These are phyloP conservation scores for Malurus cyaneus DNA, from an alignment of 2,113 vertebrate genomes.

Conservation along the genomic window DNA sequence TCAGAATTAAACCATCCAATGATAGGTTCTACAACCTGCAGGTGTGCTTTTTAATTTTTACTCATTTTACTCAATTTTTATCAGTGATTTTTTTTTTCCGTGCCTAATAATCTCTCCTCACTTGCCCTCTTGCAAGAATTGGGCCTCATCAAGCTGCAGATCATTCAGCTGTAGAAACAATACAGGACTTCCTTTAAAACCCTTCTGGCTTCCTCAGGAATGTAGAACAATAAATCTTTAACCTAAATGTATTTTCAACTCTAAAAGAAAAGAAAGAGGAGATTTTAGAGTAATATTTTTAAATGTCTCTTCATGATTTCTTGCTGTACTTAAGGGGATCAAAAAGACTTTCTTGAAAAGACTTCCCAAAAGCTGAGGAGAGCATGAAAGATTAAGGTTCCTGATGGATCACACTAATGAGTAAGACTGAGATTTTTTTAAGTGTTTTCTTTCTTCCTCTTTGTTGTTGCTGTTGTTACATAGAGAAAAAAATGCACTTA, in stretches of 20 bases:
- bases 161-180: not conserved
- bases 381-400: not conserved
- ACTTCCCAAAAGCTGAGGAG: not conserved
- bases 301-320: not conserved
- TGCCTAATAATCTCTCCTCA: not conserved
- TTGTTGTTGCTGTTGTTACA: not conserved
- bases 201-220: not conserved
- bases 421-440: not conserved
- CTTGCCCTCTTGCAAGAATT: not conserved
- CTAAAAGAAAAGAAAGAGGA: not conserved
- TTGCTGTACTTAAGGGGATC: not conserved
- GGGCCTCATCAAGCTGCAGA: not conserved
- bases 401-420: not conserved
- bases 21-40: not conserved
- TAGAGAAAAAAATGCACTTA: conserved; percentile 9
- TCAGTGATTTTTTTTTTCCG: not conserved
- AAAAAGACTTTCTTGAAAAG: not conserved
- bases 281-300: not conserved
- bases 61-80: not conserved
- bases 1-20: not conserved
- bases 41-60: not conserved
- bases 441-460: not conserved
- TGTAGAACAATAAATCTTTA: not conserved
- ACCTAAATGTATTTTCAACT: not conserved
- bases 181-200: not conserved